Evolutionary conservation across 2,888 invertebrate genomes (phyloP), one percentile per base, ranked within the genome.

Genomic region (Pseudolycoriella hygida): DNA sequence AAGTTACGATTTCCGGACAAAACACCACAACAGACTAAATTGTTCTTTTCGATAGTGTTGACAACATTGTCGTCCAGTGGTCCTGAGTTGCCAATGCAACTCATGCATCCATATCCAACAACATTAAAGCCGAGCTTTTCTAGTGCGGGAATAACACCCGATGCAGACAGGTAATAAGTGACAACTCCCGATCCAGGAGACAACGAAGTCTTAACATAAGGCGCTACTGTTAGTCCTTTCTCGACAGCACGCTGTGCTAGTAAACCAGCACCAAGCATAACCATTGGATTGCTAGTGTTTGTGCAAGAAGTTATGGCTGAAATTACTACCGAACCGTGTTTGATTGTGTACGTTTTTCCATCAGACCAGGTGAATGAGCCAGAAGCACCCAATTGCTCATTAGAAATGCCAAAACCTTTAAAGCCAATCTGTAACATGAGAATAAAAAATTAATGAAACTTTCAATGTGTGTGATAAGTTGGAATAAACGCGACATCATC

Each of bases 21-120:
- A 0, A 98, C 93, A 1, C 96, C 94, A 58, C 89, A 89, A 56
- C 93, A 93, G 0, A 98, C 89, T 39, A 97, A 69, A 59, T 88
- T 87, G 59, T 90, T 89, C 80, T 87, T 83, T 59, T 94, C 93
- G 51, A 94, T 90, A 1, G 89, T 89, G 55, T 86, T 84, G 0
- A 80, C 82, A n/a, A 94, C 82, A 53, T 82, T 75, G 43, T 94
- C 93, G 45, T 88, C 85, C 0, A 98, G 74, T 0, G 94, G 93
- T 0, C 97, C 97, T 4, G 90, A 90, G 69, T 98, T 98, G 1
- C 97, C 97, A 53, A 98, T 98, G 60, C 98, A 98, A 0, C 97
- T 97, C 96, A 96, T 97, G 62, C 98, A 98, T 0, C 97, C 97
- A 59, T 96, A 98, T n/a, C 97, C 97, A 1, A 96, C 94, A 42